Evolutionary conservation across 2,888 invertebrate genomes (phyloP), one percentile per base, ranked within the genome.

Genomic region (Brachyptera putata): DNA sequence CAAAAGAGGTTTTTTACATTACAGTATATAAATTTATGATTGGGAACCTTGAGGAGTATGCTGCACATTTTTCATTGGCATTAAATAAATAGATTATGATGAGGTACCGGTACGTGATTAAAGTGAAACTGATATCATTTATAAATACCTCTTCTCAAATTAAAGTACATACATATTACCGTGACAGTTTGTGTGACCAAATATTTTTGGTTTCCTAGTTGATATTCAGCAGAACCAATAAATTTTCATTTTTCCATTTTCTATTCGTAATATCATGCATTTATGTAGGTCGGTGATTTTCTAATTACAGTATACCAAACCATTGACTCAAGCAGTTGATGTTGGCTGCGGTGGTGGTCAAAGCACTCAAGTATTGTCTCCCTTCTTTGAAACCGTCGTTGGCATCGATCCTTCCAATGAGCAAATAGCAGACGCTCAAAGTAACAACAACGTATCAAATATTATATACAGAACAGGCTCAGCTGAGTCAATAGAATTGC

Each of bases 341-440:
- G 73, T 79, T 13, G 79, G 78, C 1, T 79, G 79, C 68, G 79
- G 79, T 3, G 71, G 73, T 14, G 79, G 79, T n/a, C 78, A 78
- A 66, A 75, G 75, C 61, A 76, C 78, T 0, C 61, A 67, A n/a
- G 71, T 72, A 4, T 66, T 79, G 30, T 70, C 74, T 1, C 69
- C 72, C 1, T 70, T 74, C 63, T 79, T 79, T 64, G 66, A 68
- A 30, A 65, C 70, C 43, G 76, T 79, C 11, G 67, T 75, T 22
- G 79, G 78, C 4, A 66, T 74, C 21, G 79, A 79, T 67, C 70
- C 76, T 7, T 76, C 76, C 59, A 63, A 69, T 13, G 70, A 70
- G n/a, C 76, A 76, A 64, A 70, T 78, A 34, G 64, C 67, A 3
- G 69, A 74, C 56, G 77, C 78, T 2, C 64, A 65, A 5, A 63